phyloP scores from a whole-genome alignment of 2,888 invertebrate genomes.

The Unio delphinus region DNA sequence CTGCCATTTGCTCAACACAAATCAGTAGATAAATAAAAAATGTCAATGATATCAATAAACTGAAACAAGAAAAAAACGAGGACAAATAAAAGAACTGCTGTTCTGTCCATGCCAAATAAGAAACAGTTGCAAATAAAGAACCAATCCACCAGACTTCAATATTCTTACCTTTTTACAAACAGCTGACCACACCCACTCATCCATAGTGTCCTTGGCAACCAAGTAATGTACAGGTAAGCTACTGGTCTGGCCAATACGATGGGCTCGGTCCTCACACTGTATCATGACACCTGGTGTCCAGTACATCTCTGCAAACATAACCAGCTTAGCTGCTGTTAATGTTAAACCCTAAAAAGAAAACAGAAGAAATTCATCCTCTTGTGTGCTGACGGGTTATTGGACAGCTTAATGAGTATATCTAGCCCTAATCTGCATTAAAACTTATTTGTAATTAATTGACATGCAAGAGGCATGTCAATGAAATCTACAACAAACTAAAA shows the following conservation, averaged over 20 bases:
- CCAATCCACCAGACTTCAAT: neutral
- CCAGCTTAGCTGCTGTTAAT: conserved; percentile 66
- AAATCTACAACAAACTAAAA: too few relatives aligned
- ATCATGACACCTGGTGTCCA: conserved; percentile 69
- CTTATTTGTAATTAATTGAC: too few relatives aligned
- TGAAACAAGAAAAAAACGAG: neutral
- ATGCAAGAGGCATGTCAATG: too few relatives aligned
- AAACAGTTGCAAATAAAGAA: too few relatives aligned
- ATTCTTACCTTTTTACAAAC: conserved; percentile 59
- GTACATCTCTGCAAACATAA: conserved; percentile 70
- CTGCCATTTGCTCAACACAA: too few relatives aligned
- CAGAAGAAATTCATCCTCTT: neutral
- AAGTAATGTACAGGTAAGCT: conserved; percentile 67
- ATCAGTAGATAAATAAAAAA: too few relatives aligned
- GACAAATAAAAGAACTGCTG: too few relatives aligned
- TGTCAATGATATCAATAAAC: neutral
- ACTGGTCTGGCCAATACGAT: conserved; percentile 67
- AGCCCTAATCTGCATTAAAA: neutral
- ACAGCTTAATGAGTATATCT: neutral
- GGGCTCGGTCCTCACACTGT: conserved; percentile 70
- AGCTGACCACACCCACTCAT: conserved; percentile 69
- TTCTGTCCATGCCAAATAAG: too few relatives aligned
- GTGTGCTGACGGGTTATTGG: neutral
- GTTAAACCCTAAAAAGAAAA: conserved; percentile 59
- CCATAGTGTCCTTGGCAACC: conserved; percentile 67